phyloP scores from a whole-genome alignment of 1,140 invertebrate species.

The Arion vulgaris region DNA sequence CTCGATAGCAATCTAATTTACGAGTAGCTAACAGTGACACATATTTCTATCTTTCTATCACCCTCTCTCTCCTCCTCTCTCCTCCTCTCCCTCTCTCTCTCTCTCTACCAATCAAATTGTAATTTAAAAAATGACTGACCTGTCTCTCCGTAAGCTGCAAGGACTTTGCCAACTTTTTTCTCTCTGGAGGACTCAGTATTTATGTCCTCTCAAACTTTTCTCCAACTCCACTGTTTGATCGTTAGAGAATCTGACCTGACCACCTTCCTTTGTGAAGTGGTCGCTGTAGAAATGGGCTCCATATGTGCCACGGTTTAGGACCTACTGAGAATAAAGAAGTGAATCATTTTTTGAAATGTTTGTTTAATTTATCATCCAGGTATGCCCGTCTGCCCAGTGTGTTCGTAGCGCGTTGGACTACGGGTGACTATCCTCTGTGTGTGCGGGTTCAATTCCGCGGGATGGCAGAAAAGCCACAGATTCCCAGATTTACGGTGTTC shows the following conservation, averaged over 20 bases:
- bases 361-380: too few relatives aligned
- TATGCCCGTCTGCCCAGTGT: too few relatives aligned
- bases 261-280: constrained; percentile 78
- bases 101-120: background rate
- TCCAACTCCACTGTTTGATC: constrained; percentile 86
- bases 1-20: too few relatives aligned
- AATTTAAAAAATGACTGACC: constrained; percentile 70
- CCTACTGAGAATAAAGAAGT: constrained; percentile 53
- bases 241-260: constrained; percentile 85
- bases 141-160: constrained; percentile 85
- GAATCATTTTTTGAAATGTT: too few relatives aligned
- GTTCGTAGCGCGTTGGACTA: too few relatives aligned
- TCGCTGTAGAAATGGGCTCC: constrained; percentile 67
- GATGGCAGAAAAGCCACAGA: too few relatives aligned
- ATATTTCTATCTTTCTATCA: too few relatives aligned
- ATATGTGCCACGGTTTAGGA: constrained; percentile 63
- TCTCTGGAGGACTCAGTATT: constrained; percentile 87
- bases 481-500: too few relatives aligned
- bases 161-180: constrained; percentile 81
- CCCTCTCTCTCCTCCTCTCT: background rate
- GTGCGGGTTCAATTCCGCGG: too few relatives aligned
- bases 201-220: constrained; percentile 82
- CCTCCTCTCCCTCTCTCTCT: background rate
- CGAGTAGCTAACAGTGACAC: too few relatives aligned
- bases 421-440: too few relatives aligned